Evolutionary conservation across 2,888 invertebrate genomes (phyloP).

Genomic region (Rosalia funebris): DNA sequence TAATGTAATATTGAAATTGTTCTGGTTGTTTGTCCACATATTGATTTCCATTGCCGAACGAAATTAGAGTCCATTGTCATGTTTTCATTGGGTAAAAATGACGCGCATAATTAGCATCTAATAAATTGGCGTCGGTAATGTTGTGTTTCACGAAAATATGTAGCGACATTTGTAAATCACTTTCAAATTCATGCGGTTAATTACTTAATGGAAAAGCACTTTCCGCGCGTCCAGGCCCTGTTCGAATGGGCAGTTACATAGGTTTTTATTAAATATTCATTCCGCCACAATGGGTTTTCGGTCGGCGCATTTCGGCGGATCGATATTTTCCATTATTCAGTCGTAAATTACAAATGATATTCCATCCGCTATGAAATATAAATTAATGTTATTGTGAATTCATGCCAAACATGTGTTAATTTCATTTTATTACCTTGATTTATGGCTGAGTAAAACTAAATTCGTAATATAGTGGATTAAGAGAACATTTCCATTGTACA

Average conservation of each 20-base stretch:
- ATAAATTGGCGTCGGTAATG: constrained; percentile 9
- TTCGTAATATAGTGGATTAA: constrained; percentile 49
- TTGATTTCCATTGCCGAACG: neutral
- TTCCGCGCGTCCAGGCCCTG: constrained; percentile 41
- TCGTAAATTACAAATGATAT: constrained; percentile 52
- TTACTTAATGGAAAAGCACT: constrained; percentile 56
- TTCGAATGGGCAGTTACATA: constrained; percentile 38
- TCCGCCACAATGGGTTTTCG: constrained; percentile 45
- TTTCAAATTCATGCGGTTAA: constrained; percentile 51
- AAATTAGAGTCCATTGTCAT: neutral
- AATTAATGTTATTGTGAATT: constrained; percentile 52
- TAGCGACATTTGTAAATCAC: constrained; percentile 49
- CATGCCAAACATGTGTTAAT: constrained; percentile 56
- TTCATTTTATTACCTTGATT: constrained; percentile 56
- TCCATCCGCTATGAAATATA: constrained; percentile 54
- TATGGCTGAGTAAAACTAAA: constrained; percentile 52
- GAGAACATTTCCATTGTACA: too few species aligned
- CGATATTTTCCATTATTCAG: constrained; percentile 50
- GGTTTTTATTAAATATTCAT: constrained; percentile 56
- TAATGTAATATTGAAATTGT: too few species aligned
- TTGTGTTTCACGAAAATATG: constrained; percentile 15
- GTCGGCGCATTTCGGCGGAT: constrained; percentile 42
- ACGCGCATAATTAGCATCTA: constrained; percentile 10
- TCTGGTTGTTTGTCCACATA: too few species aligned
- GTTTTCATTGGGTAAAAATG: constrained; percentile 15